Base-by-base conservation (phyloP, 1,140 invertebrate species). In the Papilio dardanus region DNA sequence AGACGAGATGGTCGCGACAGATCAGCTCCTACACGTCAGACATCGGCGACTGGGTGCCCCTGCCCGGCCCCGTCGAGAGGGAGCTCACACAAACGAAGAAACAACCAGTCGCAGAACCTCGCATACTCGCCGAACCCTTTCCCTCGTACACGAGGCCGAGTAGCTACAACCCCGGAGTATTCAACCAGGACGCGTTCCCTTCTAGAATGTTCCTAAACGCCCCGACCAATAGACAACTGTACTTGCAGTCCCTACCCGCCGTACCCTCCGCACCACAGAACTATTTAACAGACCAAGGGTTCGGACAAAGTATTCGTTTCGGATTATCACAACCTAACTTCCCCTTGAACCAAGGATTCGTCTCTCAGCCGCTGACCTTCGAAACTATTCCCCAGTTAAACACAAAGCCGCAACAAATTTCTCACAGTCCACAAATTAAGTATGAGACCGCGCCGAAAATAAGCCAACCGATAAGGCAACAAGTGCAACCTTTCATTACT, bases 61-160 rank as follows among this genome's bases (percentile, higher is more conserved):
- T 92, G 77, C 58, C 85, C 2, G 85, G 81, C 3, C 87, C 90
- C 0, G 75, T 86, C 1, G 87, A 91, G 10, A 82, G 80, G 66
- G 84, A 89, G 77, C 77, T 73, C 7, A 76, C 84, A 14, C 86
- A 86, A 76, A 85, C 85, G 31, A 92, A 90, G 82, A 88, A 88
- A 83, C 91, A 92, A 89, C 90, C 89, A 7, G 85, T 92, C 33
- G 93, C 93, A 8, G 89, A 93, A 81, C 90, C 92, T 0, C 91
- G 94, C 79, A 94, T 95, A 74, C 81, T 95, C 7, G 90, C 91
- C 54, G 88, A 94, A 69, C 94, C 94, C 0, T 94, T 94, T 80
- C 91, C 92, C 5, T 89, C 89, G 30, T 89, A 94, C 68, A 74
- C 83, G 4, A 88, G 86, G 83, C 87, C 90, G 3, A 85, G 82